Evolutionary conservation across 2,113 vertebrate species (phyloP), one percentile per base, ranked within the genome.

Genomic region (Serilophus lunatus): DNA sequence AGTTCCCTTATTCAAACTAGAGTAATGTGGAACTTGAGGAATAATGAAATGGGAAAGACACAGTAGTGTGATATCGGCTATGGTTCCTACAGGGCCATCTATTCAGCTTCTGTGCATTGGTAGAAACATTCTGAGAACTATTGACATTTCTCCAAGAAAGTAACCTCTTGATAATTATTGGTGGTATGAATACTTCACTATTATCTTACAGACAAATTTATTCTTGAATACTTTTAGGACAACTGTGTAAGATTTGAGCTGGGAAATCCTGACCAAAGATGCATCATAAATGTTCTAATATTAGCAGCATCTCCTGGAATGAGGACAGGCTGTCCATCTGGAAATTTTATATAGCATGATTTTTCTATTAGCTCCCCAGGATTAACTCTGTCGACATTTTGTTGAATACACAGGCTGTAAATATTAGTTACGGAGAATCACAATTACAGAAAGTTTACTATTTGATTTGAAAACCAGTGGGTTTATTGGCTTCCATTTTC

Each of bases 241-340:
- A 82, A 54, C 25, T 5, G 26, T 63, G 33, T 88, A 50, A 63
- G 61, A 63, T 26, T 85, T 77, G 78, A 91, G 66, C 38, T 91
- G 54, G 28, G 87, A 82, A 94, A 71, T 57, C 38, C 54, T 74
- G 54, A 70, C 69, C 79, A 88, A 94, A 88, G 33, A 59, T 87
- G 12, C 36, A 89, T 68, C 36, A 53, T 54, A 81, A 82, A 70
- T 70, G 79, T 95, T 92, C 85, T 95, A 87, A 92, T 87, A 83
- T 86, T 95, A 94, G 82, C 68, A 81, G 82, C 29, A 63, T 78
- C 47, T 82, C 38, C 64, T 81, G 85, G 54, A 87, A 92, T 45
- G 50, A 80, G 74, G 61, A 92, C n/a, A 87, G 65, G 31, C 44
- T 88, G 57, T 92, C 81, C 71, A 85, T 92, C 89, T 96, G 87